Evolutionary conservation across 2,797 vertebrate genomes (phyloP), one percentile per base, ranked within the genome.

Genomic region (Emys orbicularis): DNA sequence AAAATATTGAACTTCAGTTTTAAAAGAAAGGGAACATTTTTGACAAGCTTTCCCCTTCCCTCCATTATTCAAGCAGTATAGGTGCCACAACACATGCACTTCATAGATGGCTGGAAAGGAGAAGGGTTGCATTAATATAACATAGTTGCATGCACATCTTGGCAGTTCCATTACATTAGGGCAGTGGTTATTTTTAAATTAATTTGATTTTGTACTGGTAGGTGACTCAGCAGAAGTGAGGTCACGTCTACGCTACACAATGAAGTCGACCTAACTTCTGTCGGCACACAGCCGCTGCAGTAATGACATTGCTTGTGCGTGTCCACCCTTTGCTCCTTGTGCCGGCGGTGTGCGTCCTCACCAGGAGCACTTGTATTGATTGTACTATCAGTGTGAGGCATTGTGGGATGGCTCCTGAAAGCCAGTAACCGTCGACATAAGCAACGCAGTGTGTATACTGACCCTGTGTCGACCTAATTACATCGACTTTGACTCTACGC

Each of bases 81-180:
- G 44, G 50, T 25, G 56, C 2, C 34, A 79, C 18, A 61, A 41
- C 34, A n/a, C 19, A 52, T 12, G 4, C 53, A 1, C 15, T 92
- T 88, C 72, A 41, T 44, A 47, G 31, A 68, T 47, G 31, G 59
- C 57, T 12, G 1, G 19, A 6, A 41, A 21, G 52, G 76, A 72
- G 47, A 18, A 1, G 16, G 37, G 81, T 41, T 79, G 5, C 18
- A 27, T 12, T 87, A n/a, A 10, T 0, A 0, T 41, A 57, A 53
- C 6, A 29, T 84, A 8, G 29, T 3, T 37, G 15, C 23, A 74
- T 41, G 25, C 3, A 19, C 49, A 84, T 47, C 34, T 27, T 31
- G 47, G 52, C 47, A 25, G 2, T 34, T 34, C 29, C 31, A 5
- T 34, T 79, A 53, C 23, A 5, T 4, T 15, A 65, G 25, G 8